Base-by-base conservation (phyloP, 2,888 invertebrate genomes). In the Dryomyza anilis region DNA sequence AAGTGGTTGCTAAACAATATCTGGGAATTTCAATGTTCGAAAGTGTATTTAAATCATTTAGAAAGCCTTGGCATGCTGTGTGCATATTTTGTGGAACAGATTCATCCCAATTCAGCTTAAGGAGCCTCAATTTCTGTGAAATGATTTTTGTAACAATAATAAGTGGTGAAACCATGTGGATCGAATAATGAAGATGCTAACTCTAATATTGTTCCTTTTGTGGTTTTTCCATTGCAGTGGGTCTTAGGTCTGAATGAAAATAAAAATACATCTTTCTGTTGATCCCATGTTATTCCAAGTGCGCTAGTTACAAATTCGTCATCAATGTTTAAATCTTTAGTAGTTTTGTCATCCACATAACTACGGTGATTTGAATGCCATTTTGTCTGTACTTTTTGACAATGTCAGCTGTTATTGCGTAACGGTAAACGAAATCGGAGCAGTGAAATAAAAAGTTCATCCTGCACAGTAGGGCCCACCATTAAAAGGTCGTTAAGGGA, bases 351-450 rank as follows among this genome's bases (percentile, higher is more conserved):
- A 4, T 36, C 39, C 25, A 19, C 21, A 12, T 58, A 46, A 2
- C 14, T 7, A 3, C 6, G 10, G 36, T 46, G 56, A 16, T 65
- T 65, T 3, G 65, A 61, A 21, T 58, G 64, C 59, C 64, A 64
- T 30, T 64, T 64, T 69, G 69, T 12, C 69, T 25, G 36, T 69
- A 70, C 72, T 69, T 70, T 53, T 72, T 69, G 4, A 57, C 64
- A 8, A 71, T 69, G 39, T 69, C 72, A 7, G 67, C 70, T 2
- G 39, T 39, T 1, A 39, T 3, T 4, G 39, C 39, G n/a, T 39
- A 39, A 14, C 36, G 12, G 36, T 36, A 56, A 14, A 29, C 45
- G 59, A 45, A 45, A 45, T 0, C 25, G 25, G 25, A 59, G 0
- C 10, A 59, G n/a, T 19, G 29, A 14, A 12, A 5, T 46, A 7